A percentile compares a stretch with the other conserved stretches of the same genome.
Evolutionary conservation across 1,140 invertebrate genomes (phyloP).

Genomic region (Teleopsis dalmanni): DNA sequence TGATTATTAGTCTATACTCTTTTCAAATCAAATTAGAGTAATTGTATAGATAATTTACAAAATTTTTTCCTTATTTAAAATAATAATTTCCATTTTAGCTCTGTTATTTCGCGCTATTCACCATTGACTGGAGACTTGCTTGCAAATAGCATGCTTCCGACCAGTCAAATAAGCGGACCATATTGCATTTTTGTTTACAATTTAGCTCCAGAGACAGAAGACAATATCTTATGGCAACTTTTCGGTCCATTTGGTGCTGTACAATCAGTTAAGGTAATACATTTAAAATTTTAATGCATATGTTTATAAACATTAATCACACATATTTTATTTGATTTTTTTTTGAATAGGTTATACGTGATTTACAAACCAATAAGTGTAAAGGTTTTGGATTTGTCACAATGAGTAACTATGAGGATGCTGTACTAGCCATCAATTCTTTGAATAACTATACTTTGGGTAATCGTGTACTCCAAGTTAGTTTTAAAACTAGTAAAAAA

Average conservation of each 20-base stretch:
- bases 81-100: slow-evolving; percentile 23
- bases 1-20: slow-evolving; percentile 1
- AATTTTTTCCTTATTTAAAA: neutral
- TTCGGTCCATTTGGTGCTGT: slow-evolving; percentile 99
- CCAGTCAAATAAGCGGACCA: slow-evolving; percentile 73
- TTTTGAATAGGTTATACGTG: slow-evolving; percentile 65
- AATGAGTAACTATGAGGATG: slow-evolving; percentile 99
- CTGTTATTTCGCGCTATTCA: slow-evolving; percentile 65
- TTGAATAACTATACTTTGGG: slow-evolving; percentile 96
- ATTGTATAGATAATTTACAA: too few species aligned
- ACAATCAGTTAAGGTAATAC: slow-evolving; percentile 89
- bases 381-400: slow-evolving; percentile 99
- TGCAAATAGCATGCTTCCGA: slow-evolving; percentile 77
- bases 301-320: slow-evolving; percentile 8
- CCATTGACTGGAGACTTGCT: slow-evolving; percentile 87
- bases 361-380: slow-evolving; percentile 97
- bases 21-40: slow-evolving; percentile 6
- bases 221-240: slow-evolving; percentile 96
- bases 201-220: slow-evolving; percentile 94
- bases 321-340: neutral
- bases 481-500: slow-evolving; percentile 95
- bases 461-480: slow-evolving; percentile 96
- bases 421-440: slow-evolving; percentile 92
- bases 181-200: slow-evolving; percentile 99
- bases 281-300: slow-evolving; percentile 37